phyloP scores from a whole-genome alignment of 2,797 vertebrate species.

The Malacoraja senta region DNA sequence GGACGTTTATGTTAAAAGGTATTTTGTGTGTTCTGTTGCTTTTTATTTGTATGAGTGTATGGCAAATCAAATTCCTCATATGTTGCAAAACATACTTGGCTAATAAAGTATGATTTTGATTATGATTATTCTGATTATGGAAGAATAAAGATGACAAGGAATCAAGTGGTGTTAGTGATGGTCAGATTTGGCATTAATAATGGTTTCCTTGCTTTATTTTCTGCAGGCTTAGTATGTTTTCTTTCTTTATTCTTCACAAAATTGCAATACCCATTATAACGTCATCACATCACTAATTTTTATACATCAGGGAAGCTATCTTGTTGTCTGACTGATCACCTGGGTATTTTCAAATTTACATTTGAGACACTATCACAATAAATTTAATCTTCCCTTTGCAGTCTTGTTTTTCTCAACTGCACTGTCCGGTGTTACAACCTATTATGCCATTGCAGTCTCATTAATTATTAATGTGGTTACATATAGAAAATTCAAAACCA shows the following conservation, averaged over 20 bases:
- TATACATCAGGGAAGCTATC: too few species aligned
- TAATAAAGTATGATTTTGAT: too few species aligned
- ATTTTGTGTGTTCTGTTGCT: too few species aligned
- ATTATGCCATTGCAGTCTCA: not conserved
- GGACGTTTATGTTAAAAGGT: too few species aligned
- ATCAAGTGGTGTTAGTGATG: not conserved
- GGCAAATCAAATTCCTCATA: too few species aligned
- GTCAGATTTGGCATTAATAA: not conserved
- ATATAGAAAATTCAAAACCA: constrained; percentile 9
- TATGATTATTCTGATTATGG: not conserved
- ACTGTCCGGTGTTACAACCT: not conserved
- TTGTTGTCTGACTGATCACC: not conserved
- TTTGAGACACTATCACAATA: not conserved
- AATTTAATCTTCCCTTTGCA: constrained; percentile 12
- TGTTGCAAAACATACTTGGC: too few species aligned
- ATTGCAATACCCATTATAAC: not conserved
- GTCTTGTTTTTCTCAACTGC: not conserved
- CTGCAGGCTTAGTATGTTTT: too few species aligned
- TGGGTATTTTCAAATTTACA: not conserved
- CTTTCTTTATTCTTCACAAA: not conserved
- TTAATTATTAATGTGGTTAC: constrained; percentile 5
- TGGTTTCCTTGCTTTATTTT: not conserved
- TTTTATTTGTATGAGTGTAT: too few species aligned
- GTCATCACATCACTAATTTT: not conserved
- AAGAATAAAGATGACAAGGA: not conserved